Base-by-base conservation (phyloP, 2,113 vertebrate species). In the Gila orcuttii region DNA sequence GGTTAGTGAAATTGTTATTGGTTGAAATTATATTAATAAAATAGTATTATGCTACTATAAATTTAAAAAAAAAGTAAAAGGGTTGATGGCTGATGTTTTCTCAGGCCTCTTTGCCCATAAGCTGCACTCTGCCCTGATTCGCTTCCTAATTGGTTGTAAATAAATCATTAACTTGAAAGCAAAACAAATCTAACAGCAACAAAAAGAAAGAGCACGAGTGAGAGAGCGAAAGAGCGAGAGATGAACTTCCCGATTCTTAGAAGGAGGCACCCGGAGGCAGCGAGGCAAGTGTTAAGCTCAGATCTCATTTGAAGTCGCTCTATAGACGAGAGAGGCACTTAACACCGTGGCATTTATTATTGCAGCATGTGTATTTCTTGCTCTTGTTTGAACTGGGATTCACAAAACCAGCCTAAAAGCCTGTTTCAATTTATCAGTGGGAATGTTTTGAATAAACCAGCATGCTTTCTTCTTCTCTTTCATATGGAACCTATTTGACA, bases 391-490 rank as follows among this genome's bases (percentile, higher is more conserved):
- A 93, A 89, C 90, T 47, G 82, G 84, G 90, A 92, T 95, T 95
- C 94, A 93, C 92, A 95, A 95, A 97, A 95, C 93, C 94, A 91
- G 92, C 91, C 93, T 92, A 95, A 93, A 96, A 93, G 91, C 92
- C 92, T 93, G 86, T 91, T 93, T 93, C 94, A 95, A 94, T 94
- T 94, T 92, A 94, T 86, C 93, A 93, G 93, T 90, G 88, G 95
- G 93, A 95, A 81, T 89, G 95, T 95, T 96, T 94, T 93, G 94
- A 93, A 87, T 94, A 94, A 95, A 95, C 96, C 95, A 95, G 82
- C 87, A 86, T 86, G 91, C 91, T 95, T 93, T 93, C 95, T 93
- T 94, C 92, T 93, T 92, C 92, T 93, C 89, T 93, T 96, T 96
- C 91, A 91, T 93, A 94, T 94, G 89, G 76, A 13, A 89, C 75